Conservation (phyloP, 2,113 vertebrate genomes). For the Budorcas taxicolor region DNA sequence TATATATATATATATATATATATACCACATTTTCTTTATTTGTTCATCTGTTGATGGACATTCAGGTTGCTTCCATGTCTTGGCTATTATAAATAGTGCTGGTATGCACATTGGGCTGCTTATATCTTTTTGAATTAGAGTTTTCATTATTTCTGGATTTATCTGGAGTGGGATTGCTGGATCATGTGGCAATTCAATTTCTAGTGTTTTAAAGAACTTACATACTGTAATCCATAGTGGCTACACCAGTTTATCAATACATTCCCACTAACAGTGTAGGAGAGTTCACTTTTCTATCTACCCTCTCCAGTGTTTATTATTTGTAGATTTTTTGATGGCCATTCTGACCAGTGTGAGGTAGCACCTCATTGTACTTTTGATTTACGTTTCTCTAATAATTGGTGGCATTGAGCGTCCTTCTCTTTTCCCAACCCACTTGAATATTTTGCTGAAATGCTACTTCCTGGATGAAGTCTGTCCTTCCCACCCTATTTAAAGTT, state of each 20-base stretch:
- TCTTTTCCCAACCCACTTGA: neutral
- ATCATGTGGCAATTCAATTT: neutral
- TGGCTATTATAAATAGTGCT: neutral
- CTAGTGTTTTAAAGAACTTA: neutral
- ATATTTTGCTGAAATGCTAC: neutral
- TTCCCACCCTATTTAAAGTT: neutral
- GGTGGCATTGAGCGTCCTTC: neutral
- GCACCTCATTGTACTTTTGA: neutral
- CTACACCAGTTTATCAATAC: neutral
- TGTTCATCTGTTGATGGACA: neutral
- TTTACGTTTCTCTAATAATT: neutral
- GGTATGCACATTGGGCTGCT: neutral
- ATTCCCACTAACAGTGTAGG: neutral
- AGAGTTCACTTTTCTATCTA: neutral
- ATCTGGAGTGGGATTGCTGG: neutral
- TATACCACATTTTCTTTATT: neutral
- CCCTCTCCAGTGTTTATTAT: neutral
- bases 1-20: neutral
- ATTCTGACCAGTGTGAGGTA: neutral
- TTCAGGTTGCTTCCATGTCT: neutral
- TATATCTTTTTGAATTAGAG: neutral
- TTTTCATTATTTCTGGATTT: neutral
- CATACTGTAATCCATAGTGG: neutral
- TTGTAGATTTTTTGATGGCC: neutral
- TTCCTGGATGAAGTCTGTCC: neutral